phyloP scores from a whole-genome alignment of 2,888 invertebrate genomes.

The Diploptera punctata region DNA sequence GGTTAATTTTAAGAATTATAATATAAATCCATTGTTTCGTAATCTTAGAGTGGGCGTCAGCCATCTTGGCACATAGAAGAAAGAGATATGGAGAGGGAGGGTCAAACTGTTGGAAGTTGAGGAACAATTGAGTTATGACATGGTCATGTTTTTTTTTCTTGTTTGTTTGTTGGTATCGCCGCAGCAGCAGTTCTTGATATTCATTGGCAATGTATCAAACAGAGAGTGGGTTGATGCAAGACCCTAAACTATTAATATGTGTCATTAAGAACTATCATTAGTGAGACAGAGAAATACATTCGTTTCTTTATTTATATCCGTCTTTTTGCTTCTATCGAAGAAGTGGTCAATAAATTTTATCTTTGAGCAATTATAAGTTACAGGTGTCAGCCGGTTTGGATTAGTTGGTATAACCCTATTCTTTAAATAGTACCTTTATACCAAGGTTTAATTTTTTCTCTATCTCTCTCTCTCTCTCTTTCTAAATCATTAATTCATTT shows the following conservation, averaged over 20 bases:
- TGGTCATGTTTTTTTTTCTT: slow-evolving; percentile 25
- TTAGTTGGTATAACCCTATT: slow-evolving; percentile 19
- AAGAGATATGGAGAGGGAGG: slow-evolving; percentile 42
- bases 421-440: slow-evolving; percentile 17
- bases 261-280: slow-evolving; percentile 43
- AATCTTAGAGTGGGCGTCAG: slow-evolving; percentile 39
- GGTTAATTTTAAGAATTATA: slow-evolving; percentile 27
- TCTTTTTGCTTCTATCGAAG: slow-evolving; percentile 23
- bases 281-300: slow-evolving; percentile 37
- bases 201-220: slow-evolving; percentile 36
- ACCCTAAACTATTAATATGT: slow-evolving; percentile 40
- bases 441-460: too few relatives aligned
- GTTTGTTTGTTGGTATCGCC: slow-evolving; percentile 2
- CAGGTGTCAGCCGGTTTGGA: slow-evolving; percentile 22
- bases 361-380: slow-evolving; percentile 30
- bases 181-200: slow-evolving; percentile 18
- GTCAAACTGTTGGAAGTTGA: slow-evolving; percentile 35
- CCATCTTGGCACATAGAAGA: slow-evolving; percentile 39
- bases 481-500: slow-evolving; percentile 22
- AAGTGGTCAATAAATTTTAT: slow-evolving; percentile 23
- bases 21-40: slow-evolving; percentile 38
- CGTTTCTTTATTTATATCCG: slow-evolving; percentile 33
- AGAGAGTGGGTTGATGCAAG: slow-evolving; percentile 23
- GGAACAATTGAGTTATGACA: slow-evolving; percentile 41
- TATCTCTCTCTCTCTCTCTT: too few relatives aligned